A percentile compares a stretch with the other conserved stretches of the same genome.
These are phyloP conservation scores for Phoenicopterus ruber DNA, from an alignment of 2,113 vertebrate species.

Conservation along the genomic window DNA sequence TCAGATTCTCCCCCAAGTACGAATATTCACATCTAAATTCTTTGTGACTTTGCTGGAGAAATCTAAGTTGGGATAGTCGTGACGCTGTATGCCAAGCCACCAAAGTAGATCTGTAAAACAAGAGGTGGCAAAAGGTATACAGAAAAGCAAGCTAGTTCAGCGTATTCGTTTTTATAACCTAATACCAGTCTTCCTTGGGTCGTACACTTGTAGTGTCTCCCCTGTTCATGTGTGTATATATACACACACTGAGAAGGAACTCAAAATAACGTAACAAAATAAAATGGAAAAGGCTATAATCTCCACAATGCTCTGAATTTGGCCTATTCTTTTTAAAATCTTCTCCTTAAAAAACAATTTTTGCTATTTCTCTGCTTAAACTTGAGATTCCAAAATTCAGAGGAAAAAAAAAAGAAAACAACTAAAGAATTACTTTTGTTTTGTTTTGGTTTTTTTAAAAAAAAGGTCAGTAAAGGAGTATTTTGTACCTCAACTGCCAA, in stretches of 20 bases:
- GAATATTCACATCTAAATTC: not conserved
- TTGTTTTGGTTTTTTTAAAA: too few species aligned
- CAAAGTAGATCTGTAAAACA: not conserved
- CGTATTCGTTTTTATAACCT: not conserved
- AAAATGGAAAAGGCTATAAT: not conserved
- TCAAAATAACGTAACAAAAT: not conserved
- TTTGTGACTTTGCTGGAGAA: not conserved
- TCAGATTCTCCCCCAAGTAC: not conserved
- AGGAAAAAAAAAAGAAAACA: not conserved
- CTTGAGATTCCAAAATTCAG: not conserved
- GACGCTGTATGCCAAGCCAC: not conserved
- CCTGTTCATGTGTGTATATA: not conserved
- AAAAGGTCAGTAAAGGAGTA: not conserved
- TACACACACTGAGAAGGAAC: not conserved
- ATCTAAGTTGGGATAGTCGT: not conserved
- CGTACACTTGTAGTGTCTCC: not conserved
- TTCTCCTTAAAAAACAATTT: not conserved
- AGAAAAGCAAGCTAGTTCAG: not conserved
- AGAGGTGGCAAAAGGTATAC: not conserved
- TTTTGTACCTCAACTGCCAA: not conserved
- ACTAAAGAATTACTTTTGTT: too few species aligned
- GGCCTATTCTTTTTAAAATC: rapidly evolving
- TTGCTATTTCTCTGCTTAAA: not conserved
- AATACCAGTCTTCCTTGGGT: not conserved
- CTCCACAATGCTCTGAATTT: not conserved